Conservation (phyloP, 2,113 vertebrate genomes). For the Sorex araneus region DNA sequence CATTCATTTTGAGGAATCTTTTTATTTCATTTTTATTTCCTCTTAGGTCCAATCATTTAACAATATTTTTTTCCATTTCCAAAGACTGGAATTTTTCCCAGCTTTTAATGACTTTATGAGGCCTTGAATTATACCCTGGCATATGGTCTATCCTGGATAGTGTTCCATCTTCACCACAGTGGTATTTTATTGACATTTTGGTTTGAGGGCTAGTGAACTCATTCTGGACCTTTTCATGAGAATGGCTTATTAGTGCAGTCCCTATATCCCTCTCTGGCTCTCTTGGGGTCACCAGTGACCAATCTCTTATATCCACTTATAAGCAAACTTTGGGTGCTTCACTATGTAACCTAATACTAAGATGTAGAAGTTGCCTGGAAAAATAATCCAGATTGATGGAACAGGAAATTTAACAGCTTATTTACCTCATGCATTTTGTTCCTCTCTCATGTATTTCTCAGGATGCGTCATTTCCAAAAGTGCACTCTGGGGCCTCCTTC, state of each 20-base stretch:
- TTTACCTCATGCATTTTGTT: not conserved
- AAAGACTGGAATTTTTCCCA: too few relatives aligned
- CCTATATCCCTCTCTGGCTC: not conserved
- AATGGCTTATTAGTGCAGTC: not conserved
- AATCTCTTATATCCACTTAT: not conserved
- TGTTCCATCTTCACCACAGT: too few relatives aligned
- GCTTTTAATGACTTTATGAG: too few relatives aligned
- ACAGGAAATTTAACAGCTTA: not conserved
- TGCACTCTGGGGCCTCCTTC: not conserved
- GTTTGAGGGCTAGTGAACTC: not conserved
- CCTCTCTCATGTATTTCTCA: not conserved
- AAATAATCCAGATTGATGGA: not conserved
- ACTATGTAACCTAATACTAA: not conserved
- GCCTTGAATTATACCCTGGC: too few relatives aligned
- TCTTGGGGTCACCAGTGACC: fast-evolving
- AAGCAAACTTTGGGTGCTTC: not conserved
- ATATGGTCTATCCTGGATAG: too few relatives aligned
- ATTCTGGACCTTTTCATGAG: not conserved
- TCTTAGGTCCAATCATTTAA: too few relatives aligned
- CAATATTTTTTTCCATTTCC: too few relatives aligned
- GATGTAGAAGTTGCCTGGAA: not conserved
- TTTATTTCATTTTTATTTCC: too few relatives aligned
- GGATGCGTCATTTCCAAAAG: slow-evolving; percentile 29
- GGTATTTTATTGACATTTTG: not conserved
- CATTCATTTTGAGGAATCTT: too few relatives aligned